These are phyloP conservation scores for Hirundo rustica DNA, from an alignment of 2,797 vertebrate genomes.

Conservation along the genomic window DNA sequence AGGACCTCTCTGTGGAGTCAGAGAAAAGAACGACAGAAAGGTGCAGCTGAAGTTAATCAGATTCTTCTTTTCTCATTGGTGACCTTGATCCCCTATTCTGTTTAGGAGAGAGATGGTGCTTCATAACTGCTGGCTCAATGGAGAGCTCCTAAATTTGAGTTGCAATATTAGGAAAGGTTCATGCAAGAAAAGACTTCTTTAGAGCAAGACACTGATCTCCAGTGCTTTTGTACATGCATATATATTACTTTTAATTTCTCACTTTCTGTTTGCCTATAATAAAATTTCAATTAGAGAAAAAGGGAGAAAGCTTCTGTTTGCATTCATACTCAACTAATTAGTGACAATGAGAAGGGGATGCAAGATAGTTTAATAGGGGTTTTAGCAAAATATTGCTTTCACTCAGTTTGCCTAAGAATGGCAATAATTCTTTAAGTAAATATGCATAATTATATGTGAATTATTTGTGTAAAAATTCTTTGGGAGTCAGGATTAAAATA, in stretches of 20 bases:
- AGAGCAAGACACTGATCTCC: background rate
- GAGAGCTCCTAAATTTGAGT: background rate
- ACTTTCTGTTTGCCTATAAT: constrained; percentile 60
- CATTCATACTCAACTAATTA: constrained; percentile 48
- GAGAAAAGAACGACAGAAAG: background rate
- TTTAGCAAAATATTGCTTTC: constrained; percentile 62
- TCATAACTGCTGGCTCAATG: background rate
- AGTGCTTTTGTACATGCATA: constrained; percentile 21
- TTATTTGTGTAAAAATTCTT: background rate
- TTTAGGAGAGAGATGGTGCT: background rate
- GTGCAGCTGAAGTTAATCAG: background rate
- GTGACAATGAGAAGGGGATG: constrained; percentile 24
- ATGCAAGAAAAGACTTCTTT: background rate
- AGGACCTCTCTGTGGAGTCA: background rate
- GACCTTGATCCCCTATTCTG: background rate
- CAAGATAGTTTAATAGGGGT: constrained; percentile 31
- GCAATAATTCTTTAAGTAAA: constrained; percentile 22
- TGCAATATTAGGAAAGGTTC: background rate
- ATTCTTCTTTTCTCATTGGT: background rate
- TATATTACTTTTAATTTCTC: constrained; percentile 52
- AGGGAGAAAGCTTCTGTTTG: constrained; percentile 52
- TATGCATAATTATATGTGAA: background rate
- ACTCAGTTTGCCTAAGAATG: background rate
- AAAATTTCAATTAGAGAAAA: constrained; percentile 68
- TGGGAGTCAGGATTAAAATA: background rate